A percentile compares a stretch with the other conserved stretches of the same genome.
Conservation (phyloP, 2,113 vertebrate genomes). For the Cyanoliseus patagonus region DNA sequence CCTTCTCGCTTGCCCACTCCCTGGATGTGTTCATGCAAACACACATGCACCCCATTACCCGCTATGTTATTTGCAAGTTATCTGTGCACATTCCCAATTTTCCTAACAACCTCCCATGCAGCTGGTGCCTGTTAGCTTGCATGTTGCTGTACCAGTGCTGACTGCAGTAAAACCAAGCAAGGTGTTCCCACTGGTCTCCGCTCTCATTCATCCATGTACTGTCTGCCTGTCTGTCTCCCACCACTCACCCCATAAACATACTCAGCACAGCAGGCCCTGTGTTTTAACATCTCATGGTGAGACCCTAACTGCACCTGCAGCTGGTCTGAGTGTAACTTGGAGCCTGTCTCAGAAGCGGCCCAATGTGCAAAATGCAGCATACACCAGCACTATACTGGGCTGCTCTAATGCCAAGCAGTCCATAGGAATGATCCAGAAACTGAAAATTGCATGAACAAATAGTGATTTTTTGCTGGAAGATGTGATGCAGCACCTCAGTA, state of each 20-base stretch:
- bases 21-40: not conserved
- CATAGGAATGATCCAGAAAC: not conserved
- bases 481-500: not conserved
- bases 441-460: not conserved
- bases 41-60: not conserved
- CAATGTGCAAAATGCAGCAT: not conserved
- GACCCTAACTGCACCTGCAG: not conserved
- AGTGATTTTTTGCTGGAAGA: not conserved
- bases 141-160: not conserved
- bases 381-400: not conserved
- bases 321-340: not conserved
- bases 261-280: not conserved
- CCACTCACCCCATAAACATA: not conserved
- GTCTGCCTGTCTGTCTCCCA: not conserved
- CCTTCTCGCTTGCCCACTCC: not conserved
- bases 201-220: not conserved
- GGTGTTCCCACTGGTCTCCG: not conserved
- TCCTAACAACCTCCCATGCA: accelerated
- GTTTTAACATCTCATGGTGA: not conserved
- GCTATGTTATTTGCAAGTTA: not conserved
- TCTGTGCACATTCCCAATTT: accelerated
- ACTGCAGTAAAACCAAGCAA: not conserved
- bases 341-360: not conserved
- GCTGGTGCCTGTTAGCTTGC: not conserved
- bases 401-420: not conserved